Percentiles rank a stretch among this genome's conserved stretches.
Evolutionary conservation across 2,113 vertebrate species (phyloP).

Genomic region (Salvelinus namaycush): DNA sequence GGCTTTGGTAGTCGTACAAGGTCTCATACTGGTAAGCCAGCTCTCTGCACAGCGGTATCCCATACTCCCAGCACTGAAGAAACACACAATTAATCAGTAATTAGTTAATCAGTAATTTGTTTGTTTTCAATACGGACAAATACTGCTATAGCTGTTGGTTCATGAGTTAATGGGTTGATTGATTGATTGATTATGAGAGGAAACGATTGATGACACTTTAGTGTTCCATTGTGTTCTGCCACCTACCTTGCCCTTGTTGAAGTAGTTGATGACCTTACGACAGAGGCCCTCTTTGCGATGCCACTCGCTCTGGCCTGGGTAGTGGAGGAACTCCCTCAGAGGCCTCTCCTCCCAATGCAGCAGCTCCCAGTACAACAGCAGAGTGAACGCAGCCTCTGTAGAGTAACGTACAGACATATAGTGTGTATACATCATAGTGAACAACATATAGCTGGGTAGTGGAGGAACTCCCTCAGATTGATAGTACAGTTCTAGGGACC

Average conservation of each 20-base stretch:
- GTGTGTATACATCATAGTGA: not conserved
- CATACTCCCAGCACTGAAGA: conserved; percentile 94
- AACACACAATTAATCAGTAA: conserved; percentile 18
- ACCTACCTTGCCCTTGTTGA: conserved; percentile 96
- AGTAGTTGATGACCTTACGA: conserved; percentile 97
- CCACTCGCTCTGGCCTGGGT: conserved; percentile 95
- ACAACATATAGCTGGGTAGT: conserved; percentile 79
- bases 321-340: conserved; percentile 92
- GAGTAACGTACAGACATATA: not conserved
- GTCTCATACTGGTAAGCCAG: conserved; percentile 94
- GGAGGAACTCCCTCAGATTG: conserved; percentile 83
- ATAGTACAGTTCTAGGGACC: no score
- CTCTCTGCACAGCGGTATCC: conserved; percentile 93
- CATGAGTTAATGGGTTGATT: conserved; percentile 6
- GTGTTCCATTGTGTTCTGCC: not conserved
- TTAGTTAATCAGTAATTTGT: not conserved
- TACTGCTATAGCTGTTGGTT: not conserved
- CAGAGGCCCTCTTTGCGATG: conserved; percentile 95
- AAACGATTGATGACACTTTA: not conserved
- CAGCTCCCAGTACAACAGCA: conserved; percentile 96
- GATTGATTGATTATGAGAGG: not conserved
- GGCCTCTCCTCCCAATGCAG: conserved; percentile 95
- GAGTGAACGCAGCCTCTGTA: conserved; percentile 93
- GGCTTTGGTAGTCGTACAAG: conserved; percentile 96
- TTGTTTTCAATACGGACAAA: not conserved